Evolutionary conservation across 2,888 invertebrate species (phyloP), one percentile per base, ranked within the genome.

Genomic region (Gastracanthus pulcherrimus): DNA sequence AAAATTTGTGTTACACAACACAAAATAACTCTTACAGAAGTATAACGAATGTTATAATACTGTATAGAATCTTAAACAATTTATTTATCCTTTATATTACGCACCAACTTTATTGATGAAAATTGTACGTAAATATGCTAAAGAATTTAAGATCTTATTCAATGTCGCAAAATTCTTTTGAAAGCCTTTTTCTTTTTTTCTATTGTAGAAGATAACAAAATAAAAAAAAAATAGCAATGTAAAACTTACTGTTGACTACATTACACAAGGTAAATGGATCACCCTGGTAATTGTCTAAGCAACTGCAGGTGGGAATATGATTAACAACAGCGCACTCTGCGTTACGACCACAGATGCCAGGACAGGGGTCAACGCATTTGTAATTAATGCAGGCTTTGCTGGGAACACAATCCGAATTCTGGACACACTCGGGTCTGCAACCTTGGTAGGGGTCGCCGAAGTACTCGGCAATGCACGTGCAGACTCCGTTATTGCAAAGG

Each of bases 351-450:
- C 97, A 97, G 87, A 95, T 95, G 84, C 95, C 95, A 23, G 94
- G 93, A 86, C 97, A 97, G 5, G 97, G 97, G 91, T 97, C 94
- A 26, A 94, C 91, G 89, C 97, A 98, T 92, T 97, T 97, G 83
- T 95, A 95, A 85, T 95, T 94, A 41, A 95, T 92, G 89, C 98
- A 98, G 23, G 97, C 95, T 88, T 94, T 94, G 88, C 96, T 94
- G 72, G 93, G 91, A 0, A 95, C 92, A 89, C 97, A 98, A 87
- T 97, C 97, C 0, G 95, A 94, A 89, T 96, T 97, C 11, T 96
- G 92, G 0, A 96, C 94, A 91, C 97, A 97, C 92, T 97, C 97
- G 5, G 97, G 97, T 85, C 96, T 94, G 89, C 97, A 97, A 72
- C 94, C 95, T 77, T 94, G 93, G 74, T 92, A 92, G 1, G 93